Conservation (phyloP, 2,113 vertebrate genomes). For the Eira barbara region DNA sequence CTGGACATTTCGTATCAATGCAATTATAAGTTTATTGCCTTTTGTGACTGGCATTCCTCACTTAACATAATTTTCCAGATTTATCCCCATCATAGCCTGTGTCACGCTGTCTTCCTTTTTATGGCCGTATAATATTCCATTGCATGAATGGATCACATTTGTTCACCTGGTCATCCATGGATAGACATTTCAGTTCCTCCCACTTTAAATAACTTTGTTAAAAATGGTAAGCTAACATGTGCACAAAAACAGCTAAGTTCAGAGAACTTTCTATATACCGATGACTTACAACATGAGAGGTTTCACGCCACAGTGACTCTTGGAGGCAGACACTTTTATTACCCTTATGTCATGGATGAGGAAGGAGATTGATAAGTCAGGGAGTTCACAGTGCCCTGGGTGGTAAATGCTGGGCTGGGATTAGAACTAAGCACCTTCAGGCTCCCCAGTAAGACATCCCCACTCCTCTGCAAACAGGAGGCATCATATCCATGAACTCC, state of each 20-base stretch:
- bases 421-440: too few relatives aligned
- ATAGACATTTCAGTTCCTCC: not conserved
- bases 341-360: not conserved
- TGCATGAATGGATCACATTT: not conserved
- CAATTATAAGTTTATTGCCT: fast-evolving
- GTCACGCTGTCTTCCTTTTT: not conserved
- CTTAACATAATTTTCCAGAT: not conserved
- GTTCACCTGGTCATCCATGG: not conserved
- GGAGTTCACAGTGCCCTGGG: not conserved
- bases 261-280: not conserved
- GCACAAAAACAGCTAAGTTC: not conserved
- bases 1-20: not conserved
- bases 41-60: not conserved
- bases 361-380: too few relatives aligned
- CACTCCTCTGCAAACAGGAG: not conserved
- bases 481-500: not conserved
- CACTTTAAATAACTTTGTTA: not conserved
- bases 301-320: not conserved
- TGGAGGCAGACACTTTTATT: not conserved
- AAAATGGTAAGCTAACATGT: too few relatives aligned
- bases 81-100: fast-evolving
- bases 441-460: fast-evolving
- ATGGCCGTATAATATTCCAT: fast-evolving
- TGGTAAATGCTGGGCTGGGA: fast-evolving
- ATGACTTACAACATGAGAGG: fast-evolving